Base-by-base conservation (phyloP, 2,888 invertebrate species). In the Eudemis profundana region DNA sequence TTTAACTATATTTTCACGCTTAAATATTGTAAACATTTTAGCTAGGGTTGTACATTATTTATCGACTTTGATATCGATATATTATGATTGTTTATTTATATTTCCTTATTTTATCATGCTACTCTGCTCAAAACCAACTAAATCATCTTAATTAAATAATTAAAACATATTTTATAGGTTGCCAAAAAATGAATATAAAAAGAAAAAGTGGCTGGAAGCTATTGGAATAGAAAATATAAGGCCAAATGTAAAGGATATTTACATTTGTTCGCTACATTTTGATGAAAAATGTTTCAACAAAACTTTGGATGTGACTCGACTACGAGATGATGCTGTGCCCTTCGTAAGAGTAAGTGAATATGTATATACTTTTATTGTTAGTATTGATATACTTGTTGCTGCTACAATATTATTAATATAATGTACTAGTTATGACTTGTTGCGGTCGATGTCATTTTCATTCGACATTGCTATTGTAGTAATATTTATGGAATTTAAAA, bases 181-280 rank as follows among this genome's bases (percentile, higher is more conserved):
- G n/a, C n/a, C n/a, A n/a, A n/a, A n/a, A n/a, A n/a, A n/a, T n/a
- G n/a, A n/a, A n/a, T n/a, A n/a, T n/a, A n/a, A n/a, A n/a, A n/a
- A n/a, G n/a, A n/a, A n/a, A 12, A 47, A 59, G 12, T 59, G 59
- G 59, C 33, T 59, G 4, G 47, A 47, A 47, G 23, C 36, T 8
- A 36, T 59, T 44, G 59, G 59, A 12, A 14, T n/a, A n/a, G 47
- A 47, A 21, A 59, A 59, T 23, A 59, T 59, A 36, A 47, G 2
- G 14, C 33, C 19, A 21, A 33, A 12, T 14, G 2, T 14, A 2
- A 47, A 46, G 14, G 23, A 21, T 14, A 19, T 36, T 8, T 59
- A 23, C 5, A 3, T 33, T 7, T 33, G 33, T 12, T 33, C 33
- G 5, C 8, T 33, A 33, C 33, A 33, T 8, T 33, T 33, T 33